phyloP scores from a whole-genome alignment of 2,113 vertebrate genomes.

The Camarhynchus parvulus region DNA sequence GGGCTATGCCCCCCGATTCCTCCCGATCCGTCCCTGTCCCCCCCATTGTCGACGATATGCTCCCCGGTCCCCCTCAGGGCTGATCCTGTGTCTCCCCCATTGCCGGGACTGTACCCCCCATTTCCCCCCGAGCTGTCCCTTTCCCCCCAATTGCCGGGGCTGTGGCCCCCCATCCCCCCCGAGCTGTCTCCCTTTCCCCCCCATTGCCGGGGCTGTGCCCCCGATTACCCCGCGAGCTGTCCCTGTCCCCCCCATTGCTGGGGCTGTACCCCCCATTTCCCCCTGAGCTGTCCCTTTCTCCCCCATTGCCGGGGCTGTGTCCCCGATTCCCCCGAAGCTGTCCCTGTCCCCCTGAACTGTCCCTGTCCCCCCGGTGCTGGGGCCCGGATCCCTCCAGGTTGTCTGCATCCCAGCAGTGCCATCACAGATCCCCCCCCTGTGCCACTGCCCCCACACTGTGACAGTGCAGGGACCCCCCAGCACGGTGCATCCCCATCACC shows the following conservation, averaged over 20 bases:
- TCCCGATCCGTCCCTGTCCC: neutral
- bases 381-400: fast-evolving
- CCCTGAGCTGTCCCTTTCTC: too few species aligned
- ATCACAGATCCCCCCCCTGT: neutral
- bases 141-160: too few species aligned
- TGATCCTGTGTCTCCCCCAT: too few species aligned
- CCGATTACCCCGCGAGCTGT: fast-evolving
- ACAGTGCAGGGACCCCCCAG: neutral
- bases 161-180: fast-evolving
- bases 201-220: too few species aligned
- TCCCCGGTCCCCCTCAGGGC: too few species aligned
- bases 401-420: neutral
- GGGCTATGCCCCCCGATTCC: neutral
- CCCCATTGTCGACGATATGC: too few species aligned
- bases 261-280: too few species aligned
- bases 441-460: neutral
- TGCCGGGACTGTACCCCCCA: neutral
- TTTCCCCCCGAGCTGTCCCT: neutral
- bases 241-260: neutral
- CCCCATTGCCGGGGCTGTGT: too few species aligned
- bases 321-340: too few species aligned
- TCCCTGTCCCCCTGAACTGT: too few species aligned
- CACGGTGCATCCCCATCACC: too few species aligned
- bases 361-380: neutral
- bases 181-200: too few species aligned